Conservation (phyloP, 2,113 vertebrate genomes). For the Trematocara macrostoma region DNA sequence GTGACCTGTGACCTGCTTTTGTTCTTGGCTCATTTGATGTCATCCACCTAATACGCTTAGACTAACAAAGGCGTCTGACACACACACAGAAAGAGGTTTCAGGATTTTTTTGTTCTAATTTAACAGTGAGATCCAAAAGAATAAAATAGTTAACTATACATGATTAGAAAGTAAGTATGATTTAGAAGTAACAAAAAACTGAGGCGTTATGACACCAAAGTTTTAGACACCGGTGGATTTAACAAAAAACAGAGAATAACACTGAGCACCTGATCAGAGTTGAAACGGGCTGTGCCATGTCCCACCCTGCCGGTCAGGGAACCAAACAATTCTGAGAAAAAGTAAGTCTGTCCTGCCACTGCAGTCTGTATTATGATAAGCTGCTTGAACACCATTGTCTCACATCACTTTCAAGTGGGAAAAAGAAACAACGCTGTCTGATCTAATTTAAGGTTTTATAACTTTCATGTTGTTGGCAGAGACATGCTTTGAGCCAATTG, state of each 20-base stretch:
- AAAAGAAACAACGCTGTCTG: constrained; percentile 33
- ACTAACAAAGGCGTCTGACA: neutral
- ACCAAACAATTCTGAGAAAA: constrained; percentile 58
- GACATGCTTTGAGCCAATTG: neutral
- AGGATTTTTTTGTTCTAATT: neutral
- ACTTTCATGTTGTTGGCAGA: constrained; percentile 25
- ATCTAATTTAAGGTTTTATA: constrained; percentile 16
- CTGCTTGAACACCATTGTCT: constrained; percentile 65
- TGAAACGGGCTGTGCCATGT: constrained; percentile 18
- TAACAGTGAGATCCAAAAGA: neutral
- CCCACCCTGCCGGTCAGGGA: constrained; percentile 32
- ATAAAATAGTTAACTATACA: neutral
- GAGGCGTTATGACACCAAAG: neutral
- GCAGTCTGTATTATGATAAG: constrained; percentile 54
- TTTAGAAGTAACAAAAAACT: neutral
- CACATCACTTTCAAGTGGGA: constrained; percentile 53
- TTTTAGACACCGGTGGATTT: constrained; percentile 1
- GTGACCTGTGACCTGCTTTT: constrained; percentile 6
- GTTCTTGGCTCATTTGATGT: constrained; percentile 15
- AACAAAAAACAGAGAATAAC: constrained; percentile 14
- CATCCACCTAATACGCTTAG: neutral
- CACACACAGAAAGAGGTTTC: neutral
- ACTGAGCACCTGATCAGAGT: constrained; percentile 9
- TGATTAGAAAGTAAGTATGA: neutral
- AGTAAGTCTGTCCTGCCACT: constrained; percentile 20